phyloP scores from a whole-genome alignment of 2,888 invertebrate species.

The Sarcophaga rosellei region DNA sequence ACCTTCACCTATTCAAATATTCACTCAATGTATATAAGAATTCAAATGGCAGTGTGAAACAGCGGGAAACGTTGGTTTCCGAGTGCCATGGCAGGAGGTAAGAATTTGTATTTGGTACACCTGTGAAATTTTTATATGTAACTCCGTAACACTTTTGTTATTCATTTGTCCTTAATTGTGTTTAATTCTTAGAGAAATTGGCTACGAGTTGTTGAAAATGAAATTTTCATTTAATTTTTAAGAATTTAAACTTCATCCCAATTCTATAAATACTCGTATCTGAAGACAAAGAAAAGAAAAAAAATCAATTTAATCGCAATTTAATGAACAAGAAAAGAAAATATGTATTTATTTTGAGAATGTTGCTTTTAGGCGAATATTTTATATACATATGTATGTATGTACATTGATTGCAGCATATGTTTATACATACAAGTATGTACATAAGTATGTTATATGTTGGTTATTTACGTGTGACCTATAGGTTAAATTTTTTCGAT shows the following conservation, averaged over 20 bases:
- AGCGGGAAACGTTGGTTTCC: too few species aligned
- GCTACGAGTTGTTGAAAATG: neutral
- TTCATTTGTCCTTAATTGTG: neutral
- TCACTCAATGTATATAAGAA: neutral
- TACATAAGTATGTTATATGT: neutral
- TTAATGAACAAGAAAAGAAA: neutral
- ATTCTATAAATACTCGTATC: too few species aligned
- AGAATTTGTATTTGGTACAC: neutral
- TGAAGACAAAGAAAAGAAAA: neutral
- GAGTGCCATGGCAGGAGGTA: neutral
- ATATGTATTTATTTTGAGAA: neutral
- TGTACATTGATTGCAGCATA: too few species aligned
- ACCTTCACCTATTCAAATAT: conserved; percentile 9
- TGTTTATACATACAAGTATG: too few species aligned
- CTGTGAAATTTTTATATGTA: neutral
- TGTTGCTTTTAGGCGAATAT: too few species aligned
- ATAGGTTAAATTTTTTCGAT: neutral
- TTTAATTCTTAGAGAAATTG: neutral
- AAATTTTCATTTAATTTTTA: neutral
- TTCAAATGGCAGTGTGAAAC: neutral
- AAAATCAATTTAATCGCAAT: neutral
- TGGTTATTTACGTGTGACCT: neutral
- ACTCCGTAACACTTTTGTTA: neutral
- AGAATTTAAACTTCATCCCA: too few species aligned
- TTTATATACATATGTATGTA: too few species aligned